phyloP scores from a whole-genome alignment of 2,113 vertebrate genomes.

The Lota lota region DNA sequence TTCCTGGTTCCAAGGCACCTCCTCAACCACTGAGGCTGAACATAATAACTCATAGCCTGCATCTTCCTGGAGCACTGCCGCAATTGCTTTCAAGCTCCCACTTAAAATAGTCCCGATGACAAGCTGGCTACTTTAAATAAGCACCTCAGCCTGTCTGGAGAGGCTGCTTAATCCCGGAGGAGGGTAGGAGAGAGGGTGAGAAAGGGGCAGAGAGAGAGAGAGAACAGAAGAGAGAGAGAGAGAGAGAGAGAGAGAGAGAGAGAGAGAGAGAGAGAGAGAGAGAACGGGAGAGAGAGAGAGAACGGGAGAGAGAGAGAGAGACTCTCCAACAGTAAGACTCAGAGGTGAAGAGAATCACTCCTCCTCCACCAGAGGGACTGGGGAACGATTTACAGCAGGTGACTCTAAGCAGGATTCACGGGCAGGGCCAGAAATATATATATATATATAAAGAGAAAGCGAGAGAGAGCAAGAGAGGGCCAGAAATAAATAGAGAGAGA shows the following conservation, averaged over 20 bases:
- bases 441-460: no score
- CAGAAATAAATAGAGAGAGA: no score
- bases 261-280: no score
- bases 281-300: no score
- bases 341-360: constrained; percentile 28
- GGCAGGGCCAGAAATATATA: no score
- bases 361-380: constrained; percentile 51
- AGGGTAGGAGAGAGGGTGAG: no score
- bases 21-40: constrained; percentile 49
- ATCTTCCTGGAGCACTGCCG: constrained; percentile 50
- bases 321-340: constrained; percentile 63
- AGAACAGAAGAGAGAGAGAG: no score
- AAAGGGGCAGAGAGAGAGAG: no score
- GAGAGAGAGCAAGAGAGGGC: constrained; percentile 18
- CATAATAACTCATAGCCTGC: constrained; percentile 73
- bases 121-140: constrained; percentile 75
- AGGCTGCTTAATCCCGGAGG: constrained; percentile 72
- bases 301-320: no score
- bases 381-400: constrained; percentile 65
- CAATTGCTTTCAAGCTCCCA: constrained; percentile 72
- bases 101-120: constrained; percentile 74
- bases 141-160: constrained; percentile 72
- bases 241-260: no score
- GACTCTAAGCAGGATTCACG: constrained; percentile 54
- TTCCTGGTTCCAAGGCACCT: constrained; percentile 50